Evolutionary conservation across 2,888 invertebrate species (phyloP).

Genomic region (Escarpia spicata): DNA sequence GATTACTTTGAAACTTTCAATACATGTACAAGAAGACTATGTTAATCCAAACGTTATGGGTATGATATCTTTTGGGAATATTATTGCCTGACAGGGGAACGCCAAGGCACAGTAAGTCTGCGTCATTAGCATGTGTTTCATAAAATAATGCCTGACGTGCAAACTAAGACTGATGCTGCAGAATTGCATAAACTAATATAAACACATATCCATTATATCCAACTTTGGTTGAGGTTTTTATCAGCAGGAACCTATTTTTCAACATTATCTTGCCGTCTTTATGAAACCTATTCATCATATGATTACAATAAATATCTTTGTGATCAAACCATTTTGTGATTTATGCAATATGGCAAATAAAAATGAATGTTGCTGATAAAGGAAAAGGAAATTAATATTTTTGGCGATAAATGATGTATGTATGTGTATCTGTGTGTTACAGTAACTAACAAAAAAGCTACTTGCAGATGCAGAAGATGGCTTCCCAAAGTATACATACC

Average conservation of each 20-base stretch:
- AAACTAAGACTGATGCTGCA: background rate
- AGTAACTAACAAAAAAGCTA: too few relatives aligned
- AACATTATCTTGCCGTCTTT: background rate
- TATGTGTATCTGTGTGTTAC: background rate
- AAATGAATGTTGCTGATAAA: too few relatives aligned
- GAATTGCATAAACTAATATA: background rate
- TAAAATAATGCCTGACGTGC: background rate
- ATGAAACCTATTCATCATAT: background rate
- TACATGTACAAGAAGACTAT: background rate
- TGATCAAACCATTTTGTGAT: too few relatives aligned
- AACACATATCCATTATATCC: background rate
- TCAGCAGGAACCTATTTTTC: conserved; percentile 8
- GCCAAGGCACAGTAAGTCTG: conserved; percentile 30
- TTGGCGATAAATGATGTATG: background rate
- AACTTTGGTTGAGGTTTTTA: too few relatives aligned
- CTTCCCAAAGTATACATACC: too few relatives aligned
- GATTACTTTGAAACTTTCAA: too few relatives aligned
- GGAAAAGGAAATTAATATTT: background rate
- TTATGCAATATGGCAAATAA: too few relatives aligned
- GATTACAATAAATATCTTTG: background rate
- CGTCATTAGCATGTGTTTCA: background rate
- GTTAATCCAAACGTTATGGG: background rate
- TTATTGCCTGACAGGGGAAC: conserved; percentile 29
- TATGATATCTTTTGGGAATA: background rate
- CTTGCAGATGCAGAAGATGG: too few relatives aligned